These are phyloP conservation scores for Menura novaehollandiae DNA, from an alignment of 2,113 vertebrate genomes.

Conservation along the genomic window DNA sequence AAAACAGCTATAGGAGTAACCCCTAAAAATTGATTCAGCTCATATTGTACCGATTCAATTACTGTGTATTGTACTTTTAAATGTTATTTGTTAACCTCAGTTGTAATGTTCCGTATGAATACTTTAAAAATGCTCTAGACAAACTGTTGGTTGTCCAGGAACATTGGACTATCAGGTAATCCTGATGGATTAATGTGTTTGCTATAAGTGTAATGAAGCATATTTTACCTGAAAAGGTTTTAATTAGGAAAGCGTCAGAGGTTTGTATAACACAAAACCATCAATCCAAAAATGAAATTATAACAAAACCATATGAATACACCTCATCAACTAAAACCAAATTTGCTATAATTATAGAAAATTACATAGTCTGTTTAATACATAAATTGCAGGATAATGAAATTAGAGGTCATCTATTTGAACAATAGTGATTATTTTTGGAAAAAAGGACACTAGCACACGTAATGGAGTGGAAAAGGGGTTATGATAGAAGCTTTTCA, in stretches of 20 bases:
- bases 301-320: constrained; percentile 13
- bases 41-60: neutral
- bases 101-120: neutral
- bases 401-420: neutral
- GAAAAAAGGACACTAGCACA: neutral
- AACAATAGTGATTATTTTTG: neutral
- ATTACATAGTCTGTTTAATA: constrained; percentile 14
- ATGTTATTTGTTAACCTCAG: neutral
- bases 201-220: neutral
- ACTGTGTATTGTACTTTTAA: neutral
- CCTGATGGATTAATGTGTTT: constrained; percentile 20
- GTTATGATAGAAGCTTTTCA: neutral
- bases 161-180: neutral
- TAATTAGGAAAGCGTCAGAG: constrained; percentile 35
- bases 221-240: constrained; percentile 38
- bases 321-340: constrained; percentile 25
- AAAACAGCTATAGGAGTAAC: neutral
- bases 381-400: constrained; percentile 41
- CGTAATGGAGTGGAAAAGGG: neutral
- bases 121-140: neutral
- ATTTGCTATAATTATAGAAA: constrained; percentile 41
- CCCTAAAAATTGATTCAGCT: neutral
- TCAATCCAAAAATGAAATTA: constrained; percentile 39
- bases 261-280: neutral
- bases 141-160: neutral